These are phyloP conservation scores for Craniophora ligustri DNA, from an alignment of 2,888 invertebrate species.

Conservation along the genomic window DNA sequence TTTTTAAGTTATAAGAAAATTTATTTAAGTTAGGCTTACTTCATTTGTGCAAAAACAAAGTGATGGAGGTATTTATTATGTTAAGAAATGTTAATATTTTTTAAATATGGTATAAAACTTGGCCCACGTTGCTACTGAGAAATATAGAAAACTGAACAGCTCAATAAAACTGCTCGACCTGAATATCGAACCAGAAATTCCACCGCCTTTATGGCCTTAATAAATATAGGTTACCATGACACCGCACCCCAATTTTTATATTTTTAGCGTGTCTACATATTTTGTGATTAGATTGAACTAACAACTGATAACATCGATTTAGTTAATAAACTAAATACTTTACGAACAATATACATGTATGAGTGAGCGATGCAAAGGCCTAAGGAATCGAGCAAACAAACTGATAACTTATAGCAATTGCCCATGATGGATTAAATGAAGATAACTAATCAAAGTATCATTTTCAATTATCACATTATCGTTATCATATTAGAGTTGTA, in stretches of 20 bases:
- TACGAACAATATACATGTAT: constrained; percentile 3
- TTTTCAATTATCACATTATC: constrained; percentile 35
- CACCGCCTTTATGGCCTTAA: no score
- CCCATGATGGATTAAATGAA: constrained; percentile 34
- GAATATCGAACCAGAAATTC: no score
- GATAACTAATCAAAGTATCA: constrained; percentile 57
- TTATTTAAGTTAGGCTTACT: no score
- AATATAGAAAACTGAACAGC: no score
- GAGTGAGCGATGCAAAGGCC: constrained; percentile 2
- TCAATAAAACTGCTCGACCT: no score
- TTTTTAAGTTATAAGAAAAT: no score
- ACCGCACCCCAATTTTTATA: not conserved
- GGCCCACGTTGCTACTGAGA: no score
- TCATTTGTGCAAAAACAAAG: no score
- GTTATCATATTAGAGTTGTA: constrained; percentile 37
- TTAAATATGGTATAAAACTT: no score
- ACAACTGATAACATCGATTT: constrained; percentile 12
- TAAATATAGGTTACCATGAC: not conserved
- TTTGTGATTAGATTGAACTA: constrained; percentile 16
- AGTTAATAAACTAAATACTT: not conserved
- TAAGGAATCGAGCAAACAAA: not conserved
- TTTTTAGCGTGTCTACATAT: not conserved
- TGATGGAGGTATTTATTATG: no score
- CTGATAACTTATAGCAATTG: constrained; percentile 26
- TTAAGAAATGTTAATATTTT: no score